Evolutionary conservation across 2,797 vertebrate species (phyloP), one percentile per base, ranked within the genome.

Genomic region (Pipistrellus kuhlii): DNA sequence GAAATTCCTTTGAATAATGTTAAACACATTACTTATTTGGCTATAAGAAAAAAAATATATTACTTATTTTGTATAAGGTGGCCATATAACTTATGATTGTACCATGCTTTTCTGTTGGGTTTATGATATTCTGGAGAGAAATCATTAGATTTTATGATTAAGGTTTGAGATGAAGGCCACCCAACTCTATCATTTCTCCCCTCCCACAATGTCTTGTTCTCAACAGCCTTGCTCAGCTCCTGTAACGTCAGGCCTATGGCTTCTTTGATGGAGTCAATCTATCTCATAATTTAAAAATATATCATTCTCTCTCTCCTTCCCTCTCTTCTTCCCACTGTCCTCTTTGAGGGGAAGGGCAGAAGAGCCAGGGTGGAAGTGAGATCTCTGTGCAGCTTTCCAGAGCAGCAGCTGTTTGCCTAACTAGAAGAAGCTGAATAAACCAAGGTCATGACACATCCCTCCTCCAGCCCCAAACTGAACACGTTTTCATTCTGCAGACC

Each of bases 121-220:
- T 71, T 77, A 30, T 77, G 55, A 80, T 68, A 30, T 75, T 80
- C 66, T n/a, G 35, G 66, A 71, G 62, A 73, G 30, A 84, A 90
- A 32, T 84, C 35, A 75, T 80, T 83, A 83, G 41, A 51, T 87
- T 93, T 76, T 94, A 64, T 73, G 41, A 87, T 27, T 64, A 59
- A 77, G 7, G 62, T 95, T 95, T 41, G 44, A 89, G 68, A 91
- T 46, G 7, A 94, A 84, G 76, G 59, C 23, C 35, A 93, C 8
- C 8, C 8, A 32, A 32, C 46, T 91, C 38, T 90, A 27, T 85
- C 25, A n/a, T 0, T 69, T 90, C 17, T 87, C 23, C 25, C 20
- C 2, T 66, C 32, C 14, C 3, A n/a, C 1, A 1, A 7, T 20
- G 32, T 30, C 59, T 27, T 62, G 59, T 62, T 25, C 27, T 62